Evolutionary conservation across 2,888 invertebrate species (phyloP).

Genomic region (Dasypogon diadema): DNA sequence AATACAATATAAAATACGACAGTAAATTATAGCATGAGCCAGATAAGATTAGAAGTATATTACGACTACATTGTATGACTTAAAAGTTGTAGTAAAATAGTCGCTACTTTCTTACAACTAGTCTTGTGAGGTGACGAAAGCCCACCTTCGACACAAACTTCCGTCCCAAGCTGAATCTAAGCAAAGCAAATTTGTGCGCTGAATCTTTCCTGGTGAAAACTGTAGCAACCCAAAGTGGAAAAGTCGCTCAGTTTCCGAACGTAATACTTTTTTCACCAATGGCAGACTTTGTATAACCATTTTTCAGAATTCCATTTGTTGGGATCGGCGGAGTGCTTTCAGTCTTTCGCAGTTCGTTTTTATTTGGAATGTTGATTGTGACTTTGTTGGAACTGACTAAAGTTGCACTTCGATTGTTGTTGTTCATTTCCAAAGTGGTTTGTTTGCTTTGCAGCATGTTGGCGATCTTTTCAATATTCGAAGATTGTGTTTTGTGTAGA

Average conservation of each 20-base stretch:
- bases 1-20: conserved; percentile 24
- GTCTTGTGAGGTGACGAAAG: not conserved
- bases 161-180: not conserved
- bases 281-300: conserved; percentile 59
- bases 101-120: not conserved
- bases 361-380: conserved; percentile 57
- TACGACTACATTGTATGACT: conserved; percentile 35
- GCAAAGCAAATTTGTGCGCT: not conserved
- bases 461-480: conserved; percentile 59
- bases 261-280: conserved; percentile 65
- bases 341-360: conserved; percentile 60
- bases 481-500: conserved; percentile 58
- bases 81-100: conserved; percentile 19
- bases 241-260: conserved; percentile 64
- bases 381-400: conserved; percentile 56
- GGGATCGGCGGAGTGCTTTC: conserved; percentile 59
- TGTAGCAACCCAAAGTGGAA: not conserved
- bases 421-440: not conserved
- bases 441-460: conserved; percentile 58
- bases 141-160: not conserved
- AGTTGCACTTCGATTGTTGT: conserved; percentile 42
- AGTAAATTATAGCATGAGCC: conserved; percentile 13
- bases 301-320: conserved; percentile 71
- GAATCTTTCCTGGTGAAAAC: not conserved
- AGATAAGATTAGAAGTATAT: not conserved